Percentiles rank a stretch among this genome's conserved stretches.
phyloP scores from a whole-genome alignment of 2,888 invertebrate species.

The Caenorhabditis panamensis region DNA sequence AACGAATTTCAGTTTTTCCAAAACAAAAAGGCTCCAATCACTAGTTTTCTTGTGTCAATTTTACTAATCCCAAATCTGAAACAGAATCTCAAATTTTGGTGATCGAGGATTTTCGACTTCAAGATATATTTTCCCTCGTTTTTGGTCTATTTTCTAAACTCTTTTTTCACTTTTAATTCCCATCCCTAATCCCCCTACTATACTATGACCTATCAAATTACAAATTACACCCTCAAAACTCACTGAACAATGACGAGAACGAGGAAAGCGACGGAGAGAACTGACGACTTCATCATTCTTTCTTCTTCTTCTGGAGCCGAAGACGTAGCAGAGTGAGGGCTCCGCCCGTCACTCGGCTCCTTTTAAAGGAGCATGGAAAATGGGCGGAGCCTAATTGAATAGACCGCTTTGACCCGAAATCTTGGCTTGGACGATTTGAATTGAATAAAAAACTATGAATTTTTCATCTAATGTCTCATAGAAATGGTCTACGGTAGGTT shows the following conservation, averaged over 20 bases:
- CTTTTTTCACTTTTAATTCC: background rate
- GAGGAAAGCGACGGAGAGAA: slow-evolving; percentile 40
- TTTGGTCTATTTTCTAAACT: background rate
- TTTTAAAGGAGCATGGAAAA: slow-evolving; percentile 16
- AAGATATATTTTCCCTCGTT: background rate
- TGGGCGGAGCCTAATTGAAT: slow-evolving; percentile 8
- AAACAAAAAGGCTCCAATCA: too few relatives aligned
- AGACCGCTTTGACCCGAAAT: too few relatives aligned
- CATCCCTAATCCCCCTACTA: background rate
- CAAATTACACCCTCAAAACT: slow-evolving; percentile 12
- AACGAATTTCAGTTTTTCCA: too few relatives aligned
- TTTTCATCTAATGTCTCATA: too few relatives aligned
- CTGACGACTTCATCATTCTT: slow-evolving; percentile 41
- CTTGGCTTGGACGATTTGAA: too few relatives aligned
- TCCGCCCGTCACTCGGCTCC: background rate
- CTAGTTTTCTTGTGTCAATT: too few relatives aligned
- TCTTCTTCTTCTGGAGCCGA: background rate
- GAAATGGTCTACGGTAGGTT: too few relatives aligned
- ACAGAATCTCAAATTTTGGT: too few relatives aligned
- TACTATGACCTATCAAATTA: background rate
- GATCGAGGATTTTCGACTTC: too few relatives aligned
- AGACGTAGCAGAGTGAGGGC: slow-evolving; percentile 14
- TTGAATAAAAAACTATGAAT: too few relatives aligned
- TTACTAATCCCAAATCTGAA: too few relatives aligned
- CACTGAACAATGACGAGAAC: slow-evolving; percentile 54